Conservation (phyloP, 2,113 vertebrate genomes). For the Rana temporaria region DNA sequence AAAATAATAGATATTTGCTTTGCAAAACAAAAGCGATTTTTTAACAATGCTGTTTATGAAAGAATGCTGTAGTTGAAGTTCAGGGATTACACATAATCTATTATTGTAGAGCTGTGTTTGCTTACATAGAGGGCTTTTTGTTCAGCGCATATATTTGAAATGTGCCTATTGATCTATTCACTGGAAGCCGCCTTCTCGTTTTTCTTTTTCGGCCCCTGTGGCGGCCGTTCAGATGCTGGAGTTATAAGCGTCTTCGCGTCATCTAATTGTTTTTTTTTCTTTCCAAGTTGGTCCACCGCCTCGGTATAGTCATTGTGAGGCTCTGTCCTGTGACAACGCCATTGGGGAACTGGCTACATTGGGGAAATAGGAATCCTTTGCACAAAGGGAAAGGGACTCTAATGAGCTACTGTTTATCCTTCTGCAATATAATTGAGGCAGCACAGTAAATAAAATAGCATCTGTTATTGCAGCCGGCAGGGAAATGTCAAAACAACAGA, state of each 20-base stretch:
- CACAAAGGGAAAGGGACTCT: conserved; percentile 80
- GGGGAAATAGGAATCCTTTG: conserved; percentile 67
- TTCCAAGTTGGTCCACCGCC: conserved; percentile 63
- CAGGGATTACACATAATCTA: conserved; percentile 68
- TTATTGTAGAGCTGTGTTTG: conserved; percentile 74
- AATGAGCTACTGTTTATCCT: conserved; percentile 98
- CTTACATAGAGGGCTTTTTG: conserved; percentile 70
- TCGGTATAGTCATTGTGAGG: conserved; percentile 66
- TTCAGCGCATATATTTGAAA: conserved; percentile 71
- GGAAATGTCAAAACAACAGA: conserved; percentile 89
- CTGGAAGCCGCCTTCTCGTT: conserved; percentile 61
- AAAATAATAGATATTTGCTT: conserved; percentile 72
- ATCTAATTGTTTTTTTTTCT: conserved; percentile 63
- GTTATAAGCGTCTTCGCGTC: conserved; percentile 66
- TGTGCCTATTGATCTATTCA: conserved; percentile 67
- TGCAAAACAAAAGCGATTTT: conserved; percentile 70
- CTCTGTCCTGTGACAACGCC: conserved; percentile 65
- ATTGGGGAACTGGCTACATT: conserved; percentile 66
- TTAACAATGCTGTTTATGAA: conserved; percentile 75
- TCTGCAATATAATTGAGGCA: conserved; percentile 94
- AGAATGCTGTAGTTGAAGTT: conserved; percentile 67
- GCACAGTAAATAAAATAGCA: conserved; percentile 93
- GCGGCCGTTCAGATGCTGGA: conserved; percentile 64
- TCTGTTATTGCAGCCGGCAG: conserved; percentile 90
- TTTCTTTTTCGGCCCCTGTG: conserved; percentile 66